Evolutionary conservation across 2,888 invertebrate genomes (phyloP).

Genomic region (Leucophenga maculata): DNA sequence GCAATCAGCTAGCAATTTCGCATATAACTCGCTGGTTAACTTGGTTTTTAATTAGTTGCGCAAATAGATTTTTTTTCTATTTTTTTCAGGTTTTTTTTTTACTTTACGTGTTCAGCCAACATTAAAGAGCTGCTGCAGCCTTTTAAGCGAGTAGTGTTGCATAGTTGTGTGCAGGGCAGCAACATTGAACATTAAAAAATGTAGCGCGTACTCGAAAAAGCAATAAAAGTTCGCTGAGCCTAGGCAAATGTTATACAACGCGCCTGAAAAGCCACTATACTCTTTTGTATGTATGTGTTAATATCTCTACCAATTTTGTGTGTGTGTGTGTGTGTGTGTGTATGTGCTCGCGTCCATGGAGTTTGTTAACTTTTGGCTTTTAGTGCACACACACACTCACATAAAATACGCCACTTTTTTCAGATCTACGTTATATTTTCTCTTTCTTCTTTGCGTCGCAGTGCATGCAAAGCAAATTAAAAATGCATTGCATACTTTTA

Average conservation of each 20-base stretch:
- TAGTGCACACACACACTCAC: neutral
- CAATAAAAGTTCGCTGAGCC: constrained; percentile 18
- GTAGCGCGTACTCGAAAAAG: neutral
- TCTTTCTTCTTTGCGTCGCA: constrained; percentile 5
- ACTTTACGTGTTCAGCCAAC: neutral
- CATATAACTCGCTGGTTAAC: neutral
- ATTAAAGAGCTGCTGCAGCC: neutral
- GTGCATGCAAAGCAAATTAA: constrained; percentile 26
- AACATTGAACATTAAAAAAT: constrained; percentile 1
- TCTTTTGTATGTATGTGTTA: neutral
- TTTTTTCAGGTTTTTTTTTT: neutral
- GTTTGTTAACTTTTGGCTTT: constrained; percentile 23
- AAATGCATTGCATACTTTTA: constrained; percentile 27
- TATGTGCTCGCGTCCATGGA: neutral
- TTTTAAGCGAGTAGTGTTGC: neutral
- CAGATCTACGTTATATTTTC: neutral
- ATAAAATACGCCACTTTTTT: neutral
- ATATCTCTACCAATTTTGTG: neutral
- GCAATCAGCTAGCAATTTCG: too few relatives aligned
- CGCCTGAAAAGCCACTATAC: constrained; percentile 11
- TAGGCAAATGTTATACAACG: constrained; percentile 14
- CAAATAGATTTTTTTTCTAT: constrained; percentile 18
- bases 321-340: constrained; percentile 6
- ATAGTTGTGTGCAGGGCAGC: neutral
- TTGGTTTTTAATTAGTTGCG: constrained; percentile 23